These are phyloP conservation scores for Glaucomys volans DNA, from an alignment of 2,113 vertebrate species.

Conservation along the genomic window DNA sequence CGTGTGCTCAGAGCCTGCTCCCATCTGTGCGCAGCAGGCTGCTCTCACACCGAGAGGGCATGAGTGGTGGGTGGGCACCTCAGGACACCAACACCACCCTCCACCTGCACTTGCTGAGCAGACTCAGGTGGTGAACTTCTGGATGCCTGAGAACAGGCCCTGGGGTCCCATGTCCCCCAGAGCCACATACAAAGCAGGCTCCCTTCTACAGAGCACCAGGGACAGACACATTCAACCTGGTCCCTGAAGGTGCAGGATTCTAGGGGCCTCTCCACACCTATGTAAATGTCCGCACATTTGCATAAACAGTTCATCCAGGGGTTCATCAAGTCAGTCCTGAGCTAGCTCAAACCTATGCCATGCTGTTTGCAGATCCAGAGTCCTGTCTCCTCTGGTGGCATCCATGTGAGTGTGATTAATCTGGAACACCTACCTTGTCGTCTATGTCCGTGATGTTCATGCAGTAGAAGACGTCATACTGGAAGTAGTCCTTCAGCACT, in stretches of 20 bases:
- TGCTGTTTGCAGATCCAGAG: not conserved
- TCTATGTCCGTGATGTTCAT: conserved; percentile 99
- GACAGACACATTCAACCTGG: fast-evolving
- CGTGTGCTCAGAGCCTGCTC: not conserved
- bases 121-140: too few relatives aligned
- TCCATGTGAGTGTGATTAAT: too few relatives aligned
- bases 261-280: fast-evolving
- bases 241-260: not conserved
- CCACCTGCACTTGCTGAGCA: too few relatives aligned
- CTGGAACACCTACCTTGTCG: conserved; percentile 91
- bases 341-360: not conserved
- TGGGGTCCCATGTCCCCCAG: too few relatives aligned
- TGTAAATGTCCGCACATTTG: fast-evolving
- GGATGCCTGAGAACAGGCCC: too few relatives aligned
- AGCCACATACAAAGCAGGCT: too few relatives aligned
- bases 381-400: not conserved
- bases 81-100: too few relatives aligned
- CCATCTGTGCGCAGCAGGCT: fast-evolving
- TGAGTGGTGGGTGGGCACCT: too few relatives aligned
- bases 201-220: fast-evolving
- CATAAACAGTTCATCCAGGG: fast-evolving
- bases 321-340: fast-evolving
- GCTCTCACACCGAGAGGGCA: not conserved
- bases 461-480: conserved; percentile 95
- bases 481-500: conserved; percentile 95